Evolutionary conservation across 2,888 invertebrate genomes (phyloP).

Genomic region (Tipula lateralis): DNA sequence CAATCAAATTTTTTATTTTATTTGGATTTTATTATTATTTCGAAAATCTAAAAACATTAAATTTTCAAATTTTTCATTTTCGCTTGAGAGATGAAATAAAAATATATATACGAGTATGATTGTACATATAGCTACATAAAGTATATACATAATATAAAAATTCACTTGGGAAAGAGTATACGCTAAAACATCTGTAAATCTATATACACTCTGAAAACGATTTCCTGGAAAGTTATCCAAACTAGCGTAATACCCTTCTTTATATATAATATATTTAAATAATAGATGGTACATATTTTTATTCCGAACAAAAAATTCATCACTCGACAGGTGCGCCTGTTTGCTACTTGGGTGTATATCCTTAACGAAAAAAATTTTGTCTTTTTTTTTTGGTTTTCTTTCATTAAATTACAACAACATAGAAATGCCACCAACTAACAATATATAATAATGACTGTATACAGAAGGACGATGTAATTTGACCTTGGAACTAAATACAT

Average conservation of each 20-base stretch:
- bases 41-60: slow-evolving; percentile 1
- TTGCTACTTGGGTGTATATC: slow-evolving; percentile 6
- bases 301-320: background rate
- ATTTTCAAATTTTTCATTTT: slow-evolving; percentile 15
- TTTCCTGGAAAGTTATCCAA: slow-evolving; percentile 1
- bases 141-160: background rate
- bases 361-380: background rate
- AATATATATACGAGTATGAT: no score
- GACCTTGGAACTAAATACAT: background rate
- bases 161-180: slow-evolving; percentile 4
- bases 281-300: background rate
- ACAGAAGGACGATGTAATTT: background rate
- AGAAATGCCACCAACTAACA: background rate
- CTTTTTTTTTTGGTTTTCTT: background rate
- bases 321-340: background rate
- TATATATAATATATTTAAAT: background rate
- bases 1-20: background rate
- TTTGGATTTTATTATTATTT: background rate
- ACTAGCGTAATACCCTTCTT: slow-evolving; percentile 20
- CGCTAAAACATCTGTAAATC: slow-evolving; percentile 3
- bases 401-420: background rate
- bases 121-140: no score
- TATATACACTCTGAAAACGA: background rate
- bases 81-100: background rate
- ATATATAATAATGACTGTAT: background rate